Conservation (phyloP, 2,113 vertebrate genomes). For the Donacobius atricapilla region DNA sequence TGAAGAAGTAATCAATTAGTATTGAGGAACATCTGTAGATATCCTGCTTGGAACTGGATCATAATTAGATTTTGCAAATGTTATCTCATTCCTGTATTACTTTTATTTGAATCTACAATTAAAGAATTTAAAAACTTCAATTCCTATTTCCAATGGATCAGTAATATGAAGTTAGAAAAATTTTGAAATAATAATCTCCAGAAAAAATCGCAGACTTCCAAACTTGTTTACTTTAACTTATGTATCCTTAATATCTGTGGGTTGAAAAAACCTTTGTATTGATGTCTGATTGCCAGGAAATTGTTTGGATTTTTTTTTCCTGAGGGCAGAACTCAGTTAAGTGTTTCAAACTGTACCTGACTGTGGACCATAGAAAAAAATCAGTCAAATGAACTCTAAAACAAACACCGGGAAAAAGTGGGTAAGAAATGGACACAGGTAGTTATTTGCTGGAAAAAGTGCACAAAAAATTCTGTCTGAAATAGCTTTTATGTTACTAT, state of each 20-base stretch:
- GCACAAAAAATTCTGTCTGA: background rate
- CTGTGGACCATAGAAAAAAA: background rate
- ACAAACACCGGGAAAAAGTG: background rate
- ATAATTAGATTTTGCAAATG: constrained; percentile 54
- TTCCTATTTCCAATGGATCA: background rate
- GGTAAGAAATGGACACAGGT: background rate
- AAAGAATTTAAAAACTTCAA: background rate
- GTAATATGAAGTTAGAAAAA: background rate
- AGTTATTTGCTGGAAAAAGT: background rate
- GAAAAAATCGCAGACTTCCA: constrained; percentile 1
- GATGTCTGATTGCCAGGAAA: constrained; percentile 14
- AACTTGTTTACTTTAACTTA: constrained; percentile 10
- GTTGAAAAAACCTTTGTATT: constrained; percentile 28
- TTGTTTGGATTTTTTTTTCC: background rate
- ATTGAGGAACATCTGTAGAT: constrained; percentile 52
- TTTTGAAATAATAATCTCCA: constrained; percentile 25
- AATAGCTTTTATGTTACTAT: background rate
- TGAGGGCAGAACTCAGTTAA: background rate
- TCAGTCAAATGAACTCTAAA: background rate
- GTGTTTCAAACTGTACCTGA: background rate
- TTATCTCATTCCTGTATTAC: constrained; percentile 10
- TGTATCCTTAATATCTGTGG: background rate
- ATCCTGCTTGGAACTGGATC: constrained; percentile 52
- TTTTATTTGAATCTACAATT: constrained; percentile 35
- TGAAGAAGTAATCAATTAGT: constrained; percentile 57